These are phyloP conservation scores for Noctilio leporinus DNA, from an alignment of 2,113 vertebrate genomes.

Conservation along the genomic window DNA sequence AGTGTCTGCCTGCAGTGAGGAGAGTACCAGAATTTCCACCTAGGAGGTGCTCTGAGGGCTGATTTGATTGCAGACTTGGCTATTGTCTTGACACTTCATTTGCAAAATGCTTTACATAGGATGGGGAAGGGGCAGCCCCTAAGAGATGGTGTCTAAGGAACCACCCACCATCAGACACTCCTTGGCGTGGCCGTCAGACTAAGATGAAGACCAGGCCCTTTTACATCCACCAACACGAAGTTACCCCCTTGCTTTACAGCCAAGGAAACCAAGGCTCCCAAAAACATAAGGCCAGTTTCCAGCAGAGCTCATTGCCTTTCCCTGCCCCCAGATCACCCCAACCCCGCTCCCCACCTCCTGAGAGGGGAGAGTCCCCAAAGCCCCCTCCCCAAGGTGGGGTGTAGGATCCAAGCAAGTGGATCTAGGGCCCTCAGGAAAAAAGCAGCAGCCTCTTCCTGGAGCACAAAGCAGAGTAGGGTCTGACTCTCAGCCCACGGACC, in stretches of 20 bases:
- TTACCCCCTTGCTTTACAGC: not conserved
- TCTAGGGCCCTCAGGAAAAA: not conserved
- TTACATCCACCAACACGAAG: not conserved
- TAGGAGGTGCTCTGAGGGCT: not conserved
- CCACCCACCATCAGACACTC: not conserved
- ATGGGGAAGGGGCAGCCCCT: not conserved
- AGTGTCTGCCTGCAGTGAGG: not conserved
- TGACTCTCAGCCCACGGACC: not conserved
- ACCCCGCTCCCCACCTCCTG: not conserved
- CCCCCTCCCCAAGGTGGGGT: not conserved
- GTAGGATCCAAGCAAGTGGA: not conserved
- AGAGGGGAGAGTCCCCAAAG: not conserved
- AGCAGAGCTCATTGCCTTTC: not conserved
- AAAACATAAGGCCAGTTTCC: rapidly evolving
- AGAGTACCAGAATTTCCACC: not conserved
- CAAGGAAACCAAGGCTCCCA: not conserved
- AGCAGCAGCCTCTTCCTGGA: not conserved
- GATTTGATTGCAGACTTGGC: not conserved
- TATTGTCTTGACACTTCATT: not conserved
- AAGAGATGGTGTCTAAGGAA: not conserved
- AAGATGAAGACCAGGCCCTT: not conserved
- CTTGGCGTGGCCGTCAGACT: not conserved
- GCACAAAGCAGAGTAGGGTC: not conserved
- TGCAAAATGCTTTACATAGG: not conserved
- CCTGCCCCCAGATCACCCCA: not conserved